Percentiles rank a stretch among this genome's conserved stretches.
phyloP scores from a whole-genome alignment of 2,797 vertebrate genomes.

The Sus cebifrons region DNA sequence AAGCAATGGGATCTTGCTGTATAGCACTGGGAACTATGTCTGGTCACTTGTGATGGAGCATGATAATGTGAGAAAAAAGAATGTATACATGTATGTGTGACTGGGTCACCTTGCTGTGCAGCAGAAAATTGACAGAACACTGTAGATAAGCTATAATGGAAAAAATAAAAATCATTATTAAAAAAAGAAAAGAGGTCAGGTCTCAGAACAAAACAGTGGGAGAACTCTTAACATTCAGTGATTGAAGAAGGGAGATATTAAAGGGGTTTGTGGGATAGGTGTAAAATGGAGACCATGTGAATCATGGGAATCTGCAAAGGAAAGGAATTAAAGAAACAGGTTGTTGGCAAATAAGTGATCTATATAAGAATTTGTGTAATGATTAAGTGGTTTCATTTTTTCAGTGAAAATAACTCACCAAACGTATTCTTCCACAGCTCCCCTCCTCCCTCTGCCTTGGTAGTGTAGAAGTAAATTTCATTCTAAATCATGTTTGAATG shows the following conservation, averaged over 20 bases:
- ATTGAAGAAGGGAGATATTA: neutral
- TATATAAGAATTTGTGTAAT: constrained; percentile 14
- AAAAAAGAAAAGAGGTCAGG: neutral
- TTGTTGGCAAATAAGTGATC: neutral
- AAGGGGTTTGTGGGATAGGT: neutral
- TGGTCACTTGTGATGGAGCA: no score
- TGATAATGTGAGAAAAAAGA: no score
- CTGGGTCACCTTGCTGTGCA: no score
- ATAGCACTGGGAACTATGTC: no score
- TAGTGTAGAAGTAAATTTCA: constrained; percentile 25
- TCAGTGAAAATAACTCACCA: constrained; percentile 37
- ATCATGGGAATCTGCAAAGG: constrained; percentile 19
- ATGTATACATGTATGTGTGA: no score
- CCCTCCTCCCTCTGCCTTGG: neutral
- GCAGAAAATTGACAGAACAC: no score
- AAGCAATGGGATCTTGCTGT: no score
- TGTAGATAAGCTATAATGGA: no score
- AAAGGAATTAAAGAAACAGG: constrained; percentile 23
- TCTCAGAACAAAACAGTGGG: neutral
- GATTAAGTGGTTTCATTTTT: constrained; percentile 6
- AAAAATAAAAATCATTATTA: no score
- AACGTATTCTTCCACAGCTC: neutral
- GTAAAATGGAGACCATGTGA: neutral
- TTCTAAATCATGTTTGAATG: constrained; percentile 32
- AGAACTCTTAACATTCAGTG: neutral